phyloP scores from a whole-genome alignment of 2,113 vertebrate genomes.

The Panthera uncia region DNA sequence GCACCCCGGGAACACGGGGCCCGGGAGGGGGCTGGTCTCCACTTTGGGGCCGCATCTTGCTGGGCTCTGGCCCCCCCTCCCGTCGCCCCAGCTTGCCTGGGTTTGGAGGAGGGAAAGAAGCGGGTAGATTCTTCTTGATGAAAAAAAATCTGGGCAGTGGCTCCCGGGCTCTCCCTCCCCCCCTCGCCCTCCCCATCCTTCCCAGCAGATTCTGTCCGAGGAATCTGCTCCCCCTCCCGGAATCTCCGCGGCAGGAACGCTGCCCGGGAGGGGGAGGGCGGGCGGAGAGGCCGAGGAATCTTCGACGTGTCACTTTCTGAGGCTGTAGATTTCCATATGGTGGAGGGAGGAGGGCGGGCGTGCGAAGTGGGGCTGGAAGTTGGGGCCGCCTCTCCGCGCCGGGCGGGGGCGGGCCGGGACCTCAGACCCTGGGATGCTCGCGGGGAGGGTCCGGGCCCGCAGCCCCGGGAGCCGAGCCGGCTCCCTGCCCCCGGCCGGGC shows the following conservation, averaged over 20 bases:
- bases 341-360: slow-evolving; percentile 66
- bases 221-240: slow-evolving; percentile 65
- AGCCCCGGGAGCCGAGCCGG: neutral
- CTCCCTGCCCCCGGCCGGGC: slow-evolving; percentile 48
- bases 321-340: slow-evolving; percentile 75
- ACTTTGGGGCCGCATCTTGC: neutral
- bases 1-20: neutral
- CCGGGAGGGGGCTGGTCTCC: neutral
- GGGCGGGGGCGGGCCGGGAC: neutral
- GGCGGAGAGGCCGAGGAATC: slow-evolving; percentile 65
- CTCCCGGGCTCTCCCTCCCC: neutral
- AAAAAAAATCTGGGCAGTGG: slow-evolving; percentile 18
- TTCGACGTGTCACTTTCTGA: slow-evolving; percentile 80
- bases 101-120: neutral
- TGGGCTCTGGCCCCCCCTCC: neutral
- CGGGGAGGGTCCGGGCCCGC: slow-evolving; percentile 42
- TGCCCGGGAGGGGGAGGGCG: slow-evolving; percentile 59
- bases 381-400: slow-evolving; percentile 6
- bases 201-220: slow-evolving; percentile 39
- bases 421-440: slow-evolving; percentile 10
- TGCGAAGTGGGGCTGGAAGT: slow-evolving; percentile 18
- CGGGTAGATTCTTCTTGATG: neutral
- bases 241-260: slow-evolving; percentile 53
- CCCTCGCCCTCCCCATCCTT: neutral
- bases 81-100: neutral